Base-by-base conservation (phyloP, 1,140 invertebrate species). In the Leptonema lineaticorne region DNA sequence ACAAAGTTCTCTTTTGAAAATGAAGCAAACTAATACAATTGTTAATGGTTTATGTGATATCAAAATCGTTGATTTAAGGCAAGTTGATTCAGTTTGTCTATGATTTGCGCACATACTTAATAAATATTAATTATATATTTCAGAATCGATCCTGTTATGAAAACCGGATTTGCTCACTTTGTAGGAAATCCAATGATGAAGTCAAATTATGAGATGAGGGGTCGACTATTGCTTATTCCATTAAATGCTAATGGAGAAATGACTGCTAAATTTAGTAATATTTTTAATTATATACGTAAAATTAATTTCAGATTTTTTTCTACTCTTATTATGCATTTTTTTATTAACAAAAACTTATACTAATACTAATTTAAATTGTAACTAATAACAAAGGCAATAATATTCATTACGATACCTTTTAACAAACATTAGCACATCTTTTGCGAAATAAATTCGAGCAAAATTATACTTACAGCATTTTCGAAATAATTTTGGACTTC, bases 171-270 rank as follows among this genome's bases (percentile, higher is more conserved):
- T 67, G 65, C 63, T 85, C 16, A 82, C 83, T 70, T 81, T 37
- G 73, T 74, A 50, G 73, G 73, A 37, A 77, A 82, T 63, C 45
- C 78, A n/a, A 80, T 75, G 59, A 68, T 88, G 73, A 80, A 73
- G 2, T 79, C 86, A 0, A 74, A 85, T 24, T 90, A 89, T 74
- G 78, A 75, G 0, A 83, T 89, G 58, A 75, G 85, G 20, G 88
- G 88, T 7, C 81, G 80, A 64, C 86, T 90, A 65, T 71, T 90
- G 2, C 82, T 89, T 76, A 76, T 90, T 68, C 86, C 88, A 0
- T 86, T 90, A 20, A 74, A 73, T 29, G 88, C 88, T 70, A 78
- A 84, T 4, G 88, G 81, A 24, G 86, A 74, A 60, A 79, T 70
- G 75, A 74, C 65, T 27, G 75, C 76, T 78, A 81, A 73, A 84